Evolutionary conservation across 2,113 vertebrate genomes (phyloP).

Genomic region (Corynorhinus townsendii): DNA sequence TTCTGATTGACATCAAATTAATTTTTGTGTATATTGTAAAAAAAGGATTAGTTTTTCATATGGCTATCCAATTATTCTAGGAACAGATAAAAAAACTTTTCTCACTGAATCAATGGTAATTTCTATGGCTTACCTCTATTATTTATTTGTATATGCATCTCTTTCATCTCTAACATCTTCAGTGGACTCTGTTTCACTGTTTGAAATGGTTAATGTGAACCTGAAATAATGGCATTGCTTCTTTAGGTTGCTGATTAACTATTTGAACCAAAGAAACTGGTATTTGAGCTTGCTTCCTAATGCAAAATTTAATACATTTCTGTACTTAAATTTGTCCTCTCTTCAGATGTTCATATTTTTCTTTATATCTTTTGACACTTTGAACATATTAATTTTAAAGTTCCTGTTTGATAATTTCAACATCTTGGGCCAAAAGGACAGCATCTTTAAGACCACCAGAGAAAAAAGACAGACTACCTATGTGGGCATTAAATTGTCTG

Average conservation of each 20-base stretch:
- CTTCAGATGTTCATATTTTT: background rate
- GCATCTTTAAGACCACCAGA: background rate
- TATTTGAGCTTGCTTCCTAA: background rate
- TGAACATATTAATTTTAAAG: background rate
- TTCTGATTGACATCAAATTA: background rate
- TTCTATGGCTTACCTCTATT: background rate
- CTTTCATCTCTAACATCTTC: background rate
- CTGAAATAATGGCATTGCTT: background rate
- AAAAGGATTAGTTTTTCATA: background rate
- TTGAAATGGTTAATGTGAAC: background rate
- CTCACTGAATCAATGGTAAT: background rate
- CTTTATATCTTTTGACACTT: background rate
- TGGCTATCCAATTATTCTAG: background rate
- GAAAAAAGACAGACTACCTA: background rate
- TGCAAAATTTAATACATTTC: background rate
- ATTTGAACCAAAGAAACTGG: background rate
- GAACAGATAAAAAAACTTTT: background rate
- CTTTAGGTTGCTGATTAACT: background rate
- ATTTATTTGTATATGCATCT: background rate
- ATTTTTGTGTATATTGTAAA: background rate
- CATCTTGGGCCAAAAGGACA: background rate
- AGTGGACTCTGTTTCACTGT: background rate
- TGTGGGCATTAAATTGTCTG: background rate
- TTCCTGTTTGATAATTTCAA: background rate
- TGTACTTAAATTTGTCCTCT: background rate